Evolutionary conservation across 1,140 invertebrate species (phyloP).

Genomic region (Aphis gossypii): DNA sequence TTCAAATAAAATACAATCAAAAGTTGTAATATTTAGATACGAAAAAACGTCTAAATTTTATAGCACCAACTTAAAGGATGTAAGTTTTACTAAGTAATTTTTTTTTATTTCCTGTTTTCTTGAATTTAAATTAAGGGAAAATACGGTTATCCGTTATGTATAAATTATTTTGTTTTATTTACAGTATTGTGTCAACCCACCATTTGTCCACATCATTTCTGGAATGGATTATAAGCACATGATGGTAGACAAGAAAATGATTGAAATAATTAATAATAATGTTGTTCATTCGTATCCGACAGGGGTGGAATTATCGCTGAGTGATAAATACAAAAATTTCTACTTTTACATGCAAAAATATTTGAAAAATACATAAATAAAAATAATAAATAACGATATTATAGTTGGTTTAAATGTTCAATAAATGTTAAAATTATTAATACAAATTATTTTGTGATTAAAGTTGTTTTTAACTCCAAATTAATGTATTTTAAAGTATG

Average conservation of each 20-base stretch:
- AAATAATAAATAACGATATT: background rate
- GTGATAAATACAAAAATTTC: slow-evolving; percentile 8
- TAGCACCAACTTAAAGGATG: background rate
- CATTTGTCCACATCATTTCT: background rate
- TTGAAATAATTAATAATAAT: background rate
- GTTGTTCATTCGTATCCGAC: background rate
- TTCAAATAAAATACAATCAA: background rate
- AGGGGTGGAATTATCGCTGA: background rate
- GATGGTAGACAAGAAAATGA: background rate
- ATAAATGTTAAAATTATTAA: background rate
- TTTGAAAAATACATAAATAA: background rate
- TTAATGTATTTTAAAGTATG: background rate
- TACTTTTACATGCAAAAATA: background rate
- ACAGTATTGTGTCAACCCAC: background rate
- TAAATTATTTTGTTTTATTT: background rate
- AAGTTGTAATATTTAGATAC: background rate
- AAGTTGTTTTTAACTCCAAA: background rate
- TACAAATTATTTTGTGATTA: background rate
- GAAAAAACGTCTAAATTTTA: background rate
- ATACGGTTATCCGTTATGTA: too few relatives aligned
- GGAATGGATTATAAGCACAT: background rate
- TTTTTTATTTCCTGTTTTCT: too few relatives aligned
- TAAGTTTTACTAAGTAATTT: background rate
- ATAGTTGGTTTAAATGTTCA: background rate
- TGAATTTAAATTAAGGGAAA: background rate